Conservation (phyloP, 2,113 vertebrate species). For the Semnornis frantzii region DNA sequence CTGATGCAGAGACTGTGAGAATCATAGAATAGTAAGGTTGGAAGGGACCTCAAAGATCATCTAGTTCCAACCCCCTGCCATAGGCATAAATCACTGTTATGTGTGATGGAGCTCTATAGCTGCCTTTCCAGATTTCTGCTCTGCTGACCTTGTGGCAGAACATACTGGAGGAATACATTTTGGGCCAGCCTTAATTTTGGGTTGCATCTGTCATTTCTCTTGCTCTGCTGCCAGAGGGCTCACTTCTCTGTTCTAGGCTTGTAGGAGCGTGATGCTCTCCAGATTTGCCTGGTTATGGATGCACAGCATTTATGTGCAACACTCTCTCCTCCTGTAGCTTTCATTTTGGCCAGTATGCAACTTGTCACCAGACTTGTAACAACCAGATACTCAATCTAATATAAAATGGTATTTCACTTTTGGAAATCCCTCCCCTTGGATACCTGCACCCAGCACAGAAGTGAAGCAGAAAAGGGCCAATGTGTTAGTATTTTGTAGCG, state of each 20-base stretch:
- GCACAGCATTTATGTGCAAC: background rate
- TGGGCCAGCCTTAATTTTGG: background rate
- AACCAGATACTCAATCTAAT: background rate
- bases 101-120: background rate
- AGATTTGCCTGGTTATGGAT: background rate
- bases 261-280: background rate
- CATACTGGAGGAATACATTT: background rate
- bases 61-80: too few relatives aligned
- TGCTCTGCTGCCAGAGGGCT: background rate
- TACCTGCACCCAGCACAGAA: background rate
- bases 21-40: too few relatives aligned
- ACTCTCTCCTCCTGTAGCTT: background rate
- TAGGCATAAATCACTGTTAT: too few relatives aligned
- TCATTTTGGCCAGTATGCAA: background rate
- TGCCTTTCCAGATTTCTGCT: background rate
- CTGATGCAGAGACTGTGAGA: too few relatives aligned
- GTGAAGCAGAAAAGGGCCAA: background rate
- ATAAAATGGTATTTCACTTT: background rate
- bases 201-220: background rate
- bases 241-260: background rate
- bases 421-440: background rate
- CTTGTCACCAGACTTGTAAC: background rate
- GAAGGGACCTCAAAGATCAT: too few relatives aligned
- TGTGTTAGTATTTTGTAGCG: background rate
- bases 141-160: background rate